A percentile compares a stretch with the other conserved stretches of the same genome.
These are phyloP conservation scores for Eilema griseolum DNA, from an alignment of 2,888 invertebrate genomes.

Conservation along the genomic window DNA sequence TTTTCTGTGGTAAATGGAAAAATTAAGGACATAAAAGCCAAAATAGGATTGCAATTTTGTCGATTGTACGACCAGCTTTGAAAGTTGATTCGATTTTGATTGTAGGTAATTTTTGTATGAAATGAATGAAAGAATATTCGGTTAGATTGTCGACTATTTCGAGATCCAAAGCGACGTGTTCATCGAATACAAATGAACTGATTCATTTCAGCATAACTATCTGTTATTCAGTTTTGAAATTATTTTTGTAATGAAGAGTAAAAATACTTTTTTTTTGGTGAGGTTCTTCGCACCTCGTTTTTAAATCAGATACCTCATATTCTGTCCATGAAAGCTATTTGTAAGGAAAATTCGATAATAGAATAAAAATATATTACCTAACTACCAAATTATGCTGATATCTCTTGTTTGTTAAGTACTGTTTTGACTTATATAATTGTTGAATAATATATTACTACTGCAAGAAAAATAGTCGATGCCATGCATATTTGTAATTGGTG, in stretches of 20 bases:
- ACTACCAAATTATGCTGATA: no score
- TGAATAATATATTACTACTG: no score
- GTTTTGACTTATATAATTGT: no score
- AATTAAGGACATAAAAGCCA: constrained; percentile 80
- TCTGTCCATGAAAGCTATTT: background rate
- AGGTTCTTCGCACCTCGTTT: background rate
- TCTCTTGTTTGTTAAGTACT: no score
- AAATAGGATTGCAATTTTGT: constrained; percentile 75
- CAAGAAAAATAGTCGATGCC: no score
- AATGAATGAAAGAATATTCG: constrained; percentile 26
- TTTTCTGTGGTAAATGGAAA: constrained; percentile 70
- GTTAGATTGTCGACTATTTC: constrained; percentile 20
- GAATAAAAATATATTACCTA: no score
- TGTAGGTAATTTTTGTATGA: constrained; percentile 43
- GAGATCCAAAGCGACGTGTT: constrained; percentile 14
- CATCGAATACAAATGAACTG: constrained; percentile 7
- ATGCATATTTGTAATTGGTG: no score
- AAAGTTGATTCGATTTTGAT: constrained; percentile 55
- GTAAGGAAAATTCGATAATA: background rate
- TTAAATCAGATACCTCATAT: background rate
- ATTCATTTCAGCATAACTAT: background rate
- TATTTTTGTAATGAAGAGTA: background rate
- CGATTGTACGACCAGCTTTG: constrained; percentile 61
- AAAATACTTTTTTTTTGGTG: background rate
- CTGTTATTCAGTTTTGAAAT: background rate